These are phyloP conservation scores for Danio kyathit DNA, from an alignment of 2,797 vertebrate genomes.

Conservation along the genomic window DNA sequence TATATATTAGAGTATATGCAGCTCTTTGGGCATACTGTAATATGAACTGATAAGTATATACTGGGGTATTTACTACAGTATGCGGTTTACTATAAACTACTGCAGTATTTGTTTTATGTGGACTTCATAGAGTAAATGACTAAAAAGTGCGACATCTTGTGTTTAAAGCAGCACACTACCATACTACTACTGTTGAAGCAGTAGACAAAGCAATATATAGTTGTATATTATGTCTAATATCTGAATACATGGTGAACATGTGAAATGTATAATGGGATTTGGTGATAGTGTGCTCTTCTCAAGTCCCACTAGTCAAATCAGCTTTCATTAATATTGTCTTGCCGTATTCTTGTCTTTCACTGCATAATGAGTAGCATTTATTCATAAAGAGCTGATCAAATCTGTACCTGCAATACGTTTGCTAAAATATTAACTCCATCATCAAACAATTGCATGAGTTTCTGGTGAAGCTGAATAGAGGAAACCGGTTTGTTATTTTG, in stretches of 20 bases:
- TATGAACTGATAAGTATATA: too few relatives aligned
- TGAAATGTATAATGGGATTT: not conserved
- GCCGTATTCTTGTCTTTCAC: too few relatives aligned
- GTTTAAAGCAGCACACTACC: slow-evolving; percentile 10
- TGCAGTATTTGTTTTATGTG: too few relatives aligned
- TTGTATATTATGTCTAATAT: slow-evolving; percentile 5
- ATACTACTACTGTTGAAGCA: not conserved
- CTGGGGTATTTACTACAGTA: too few relatives aligned
- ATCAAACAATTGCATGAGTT: not conserved
- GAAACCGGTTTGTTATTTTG: not conserved
- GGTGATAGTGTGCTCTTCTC: not conserved
- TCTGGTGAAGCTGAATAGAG: not conserved
- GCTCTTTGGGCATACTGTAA: too few relatives aligned
- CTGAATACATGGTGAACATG: not conserved
- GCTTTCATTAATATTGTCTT: too few relatives aligned
- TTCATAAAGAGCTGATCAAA: too few relatives aligned
- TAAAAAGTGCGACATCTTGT: slow-evolving; percentile 5
- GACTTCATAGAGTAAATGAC: not conserved
- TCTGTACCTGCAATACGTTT: too few relatives aligned
- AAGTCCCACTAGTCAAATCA: not conserved
- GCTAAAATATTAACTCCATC: not conserved
- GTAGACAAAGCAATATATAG: not conserved
- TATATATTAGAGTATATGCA: too few relatives aligned
- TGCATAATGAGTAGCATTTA: too few relatives aligned
- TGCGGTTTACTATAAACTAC: too few relatives aligned